Base-by-base conservation (phyloP, 1,140 invertebrate species). In the Drosophila burlai region DNA sequence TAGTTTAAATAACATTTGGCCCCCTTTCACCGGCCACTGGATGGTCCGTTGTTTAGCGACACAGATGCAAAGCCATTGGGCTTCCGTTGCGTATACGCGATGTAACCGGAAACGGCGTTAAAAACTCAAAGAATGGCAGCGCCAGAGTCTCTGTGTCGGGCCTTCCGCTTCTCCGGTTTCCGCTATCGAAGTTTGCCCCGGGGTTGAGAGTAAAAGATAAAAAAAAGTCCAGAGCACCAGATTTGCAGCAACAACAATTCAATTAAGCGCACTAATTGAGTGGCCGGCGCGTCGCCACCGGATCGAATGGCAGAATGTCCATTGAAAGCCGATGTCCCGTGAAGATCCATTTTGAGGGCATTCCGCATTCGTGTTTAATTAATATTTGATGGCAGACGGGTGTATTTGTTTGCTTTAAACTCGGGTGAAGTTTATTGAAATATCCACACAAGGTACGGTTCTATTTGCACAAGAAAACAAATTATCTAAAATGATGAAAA, bases 191-290 rank as follows among this genome's bases (percentile, higher is more conserved):
- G n/a, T n/a, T n/a, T n/a, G 36, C 34, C 34, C 52, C 31, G 4
- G 18, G 34, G 18, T 13, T 24, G 18, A 16, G 36, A 57, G 54
- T 24, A 40, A 38, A 16, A 21, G 8, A 38, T 15, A 11, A 40
- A 21, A 16, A 47, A 49, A 49, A 26, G 9, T 43, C 47, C 55
- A 21, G n/a, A 46, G 24, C 34, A 80, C 65, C 81, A 79, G 85
- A 90, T 90, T 90, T 90, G 79, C 85, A 74, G 79, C 76, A 83
- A 91, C 77, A 91, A 91, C 83, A 91, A 91, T 86, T 92, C 80
- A 92, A 92, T 92, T 92, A 92, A 92, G 80, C 85, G 66, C 55
- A 92, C 90, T 92, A 92, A 92, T 92, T 92, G 90, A 92, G 90
- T 87, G 83, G 69, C 68, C 50, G 78, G 38, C 66, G 63, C 71